phyloP scores from a whole-genome alignment of 2,888 invertebrate species.

The Notodonta ziczac region DNA sequence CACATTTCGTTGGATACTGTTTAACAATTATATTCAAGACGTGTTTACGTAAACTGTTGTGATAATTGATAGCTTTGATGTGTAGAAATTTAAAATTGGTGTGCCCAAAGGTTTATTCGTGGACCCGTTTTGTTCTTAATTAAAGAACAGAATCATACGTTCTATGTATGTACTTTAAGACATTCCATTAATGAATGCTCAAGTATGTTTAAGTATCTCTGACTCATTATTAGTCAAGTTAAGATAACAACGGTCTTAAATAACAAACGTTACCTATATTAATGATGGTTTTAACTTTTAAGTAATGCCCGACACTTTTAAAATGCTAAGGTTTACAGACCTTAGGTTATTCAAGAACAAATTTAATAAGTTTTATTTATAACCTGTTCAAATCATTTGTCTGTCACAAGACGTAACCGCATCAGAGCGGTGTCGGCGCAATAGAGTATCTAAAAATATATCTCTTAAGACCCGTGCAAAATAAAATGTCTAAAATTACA shows the following conservation, averaged over 20 bases:
- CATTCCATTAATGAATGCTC: no score
- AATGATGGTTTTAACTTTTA: no score
- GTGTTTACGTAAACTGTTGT: not conserved
- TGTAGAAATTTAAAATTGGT: not conserved
- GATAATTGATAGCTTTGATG: conserved; percentile 1
- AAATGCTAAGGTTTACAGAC: no score
- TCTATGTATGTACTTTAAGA: no score
- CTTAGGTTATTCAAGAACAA: not conserved
- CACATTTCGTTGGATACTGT: conserved; percentile 12
- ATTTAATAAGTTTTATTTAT: not conserved
- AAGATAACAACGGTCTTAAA: no score
- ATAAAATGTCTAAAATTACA: not conserved
- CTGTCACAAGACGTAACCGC: conserved; percentile 3
- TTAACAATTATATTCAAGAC: not conserved
- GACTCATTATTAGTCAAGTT: no score
- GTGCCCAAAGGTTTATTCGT: not conserved
- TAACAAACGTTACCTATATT: no score
- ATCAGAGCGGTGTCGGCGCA: not conserved
- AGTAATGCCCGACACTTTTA: no score
- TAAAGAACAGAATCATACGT: no score
- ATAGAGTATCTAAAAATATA: conserved; percentile 3
- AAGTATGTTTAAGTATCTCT: no score
- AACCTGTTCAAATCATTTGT: not conserved
- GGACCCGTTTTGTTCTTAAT: not conserved
- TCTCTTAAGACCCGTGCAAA: not conserved